Conservation (phyloP, 2,797 vertebrate species). For the Podargus strigoides region DNA sequence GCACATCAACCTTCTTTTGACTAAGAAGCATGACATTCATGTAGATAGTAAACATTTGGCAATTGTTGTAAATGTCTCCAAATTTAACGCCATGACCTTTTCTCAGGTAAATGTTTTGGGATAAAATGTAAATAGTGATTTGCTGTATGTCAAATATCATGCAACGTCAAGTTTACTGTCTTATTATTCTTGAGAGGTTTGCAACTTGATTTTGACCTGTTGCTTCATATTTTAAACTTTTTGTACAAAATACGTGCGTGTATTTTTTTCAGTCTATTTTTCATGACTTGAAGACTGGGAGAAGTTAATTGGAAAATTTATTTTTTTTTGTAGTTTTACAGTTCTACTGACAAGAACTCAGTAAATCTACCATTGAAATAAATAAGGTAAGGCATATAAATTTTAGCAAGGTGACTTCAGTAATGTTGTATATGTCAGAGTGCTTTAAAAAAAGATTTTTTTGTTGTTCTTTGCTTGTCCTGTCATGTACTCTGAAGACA, state of each 20-base stretch:
- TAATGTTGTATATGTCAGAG: not conserved
- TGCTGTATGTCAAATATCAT: slow-evolving; percentile 77
- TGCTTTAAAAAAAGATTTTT: not conserved
- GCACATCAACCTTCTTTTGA: slow-evolving; percentile 73
- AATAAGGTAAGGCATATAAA: not conserved
- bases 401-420: not conserved
- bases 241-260: not conserved
- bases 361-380: not conserved
- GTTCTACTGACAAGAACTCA: not conserved
- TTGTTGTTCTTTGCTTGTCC: not conserved
- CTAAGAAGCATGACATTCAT: slow-evolving; percentile 80
- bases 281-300: not conserved
- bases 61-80: slow-evolving; percentile 82
- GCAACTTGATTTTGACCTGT: slow-evolving; percentile 68
- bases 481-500: not conserved
- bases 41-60: slow-evolving; percentile 80
- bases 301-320: not conserved
- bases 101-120: slow-evolving; percentile 83
- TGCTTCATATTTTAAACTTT: slow-evolving; percentile 51
- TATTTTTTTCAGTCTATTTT: not conserved
- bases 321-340: not conserved
- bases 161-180: slow-evolving; percentile 72
- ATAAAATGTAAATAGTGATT: slow-evolving; percentile 84
- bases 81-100: slow-evolving; percentile 81
- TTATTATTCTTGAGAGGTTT: slow-evolving; percentile 73